Base-by-base conservation (phyloP, 2,888 invertebrate species). In the Conus canariensis region DNA sequence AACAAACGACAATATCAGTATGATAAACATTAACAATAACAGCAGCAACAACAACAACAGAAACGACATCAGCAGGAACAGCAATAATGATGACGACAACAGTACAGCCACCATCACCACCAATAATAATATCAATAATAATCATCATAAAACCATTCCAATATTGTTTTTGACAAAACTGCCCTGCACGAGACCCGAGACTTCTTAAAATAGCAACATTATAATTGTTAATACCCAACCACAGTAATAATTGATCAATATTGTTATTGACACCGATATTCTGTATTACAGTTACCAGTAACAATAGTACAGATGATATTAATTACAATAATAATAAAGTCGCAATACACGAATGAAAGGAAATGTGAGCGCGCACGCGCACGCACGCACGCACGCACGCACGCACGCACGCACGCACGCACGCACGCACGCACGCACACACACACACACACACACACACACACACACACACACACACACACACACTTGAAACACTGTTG, bases 401-500 rank as follows among this genome's bases (percentile, higher is more conserved):
- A 85, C 83, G 12, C 83, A 58, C 16, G 45, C 77, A 80, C 77
- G 45, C 77, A 30, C 77, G 9, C 77, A 22, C 77, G 9, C 30
- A 10, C 7, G 0, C 77, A n/a, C 77, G 9, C 25, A n/a, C 22
- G 8, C 82, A 12, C 82, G 1, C 77, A 30, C 77, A n/a, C 77
- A 9, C 77, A 30, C 77, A n/a, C 77, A n/a, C 77, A n/a, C 10
- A n/a, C 77, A 80, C 77, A 80, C 77, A 80, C 77, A 64, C 64
- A 80, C 77, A 80, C 77, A 80, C 77, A 80, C 77, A 80, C 77
- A 80, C 77, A 64, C 64, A 74, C 74, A 74, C 74, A 74, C 74
- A 74, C 74, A 74, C 74, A 74, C 74, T 0, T 64, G 9, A 12
- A 64, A 64, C 0, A 64, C 16, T 64, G 16, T 64, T 64, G 3